Base-by-base conservation (phyloP, 2,888 invertebrate genomes). In the Polydrusus tereticollis region DNA sequence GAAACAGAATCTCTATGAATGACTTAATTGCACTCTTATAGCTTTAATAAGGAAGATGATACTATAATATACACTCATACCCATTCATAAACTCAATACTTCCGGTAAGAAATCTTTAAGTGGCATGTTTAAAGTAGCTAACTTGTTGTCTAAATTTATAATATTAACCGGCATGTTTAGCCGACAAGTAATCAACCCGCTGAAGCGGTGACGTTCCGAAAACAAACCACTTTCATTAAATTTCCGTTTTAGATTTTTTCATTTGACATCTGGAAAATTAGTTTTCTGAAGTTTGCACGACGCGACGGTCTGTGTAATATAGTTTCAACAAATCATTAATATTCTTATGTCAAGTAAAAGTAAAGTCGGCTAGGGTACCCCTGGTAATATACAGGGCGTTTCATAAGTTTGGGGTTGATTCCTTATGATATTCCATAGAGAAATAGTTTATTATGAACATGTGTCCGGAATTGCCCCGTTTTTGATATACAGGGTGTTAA, bases 121-220 rank as follows among this genome's bases (percentile, higher is more conserved):
- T 57, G 55, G 41, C 43, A 41, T 29, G 33, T 57, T 64, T 47
- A 47, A 43, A 57, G 65, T 66, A 57, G 57, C 29, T 29, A 43
- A 21, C 20, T 59, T 67, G 67, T 67, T 67, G 67, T 67, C 67
- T 67, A 67, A 67, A 59, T 59, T 67, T 67, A 59, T 59, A 45
- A 58, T 67, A 59, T n/a, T 47, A 67, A 50, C 58, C 67, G 47
- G 59, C 67, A 59, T 67, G 67, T 67, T 67, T 59, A 18, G 26
- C 59, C 59, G 58, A 67, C 67, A 59, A 47, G 21, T 67, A 67
- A 67, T 67, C 59, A 59, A 67, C 47, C 7, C 52, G 16, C 29
- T 26, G 14, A 33, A 55, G 57, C 55, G 14, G 41, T 45, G 67
- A 67, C 59, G 67, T 59, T 50, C 20, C 50, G 21, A 59, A 67